Percentiles rank a stretch among this genome's conserved stretches.
Evolutionary conservation across 1,140 invertebrate species (phyloP).

Genomic region (Heterodera schachtii): DNA sequence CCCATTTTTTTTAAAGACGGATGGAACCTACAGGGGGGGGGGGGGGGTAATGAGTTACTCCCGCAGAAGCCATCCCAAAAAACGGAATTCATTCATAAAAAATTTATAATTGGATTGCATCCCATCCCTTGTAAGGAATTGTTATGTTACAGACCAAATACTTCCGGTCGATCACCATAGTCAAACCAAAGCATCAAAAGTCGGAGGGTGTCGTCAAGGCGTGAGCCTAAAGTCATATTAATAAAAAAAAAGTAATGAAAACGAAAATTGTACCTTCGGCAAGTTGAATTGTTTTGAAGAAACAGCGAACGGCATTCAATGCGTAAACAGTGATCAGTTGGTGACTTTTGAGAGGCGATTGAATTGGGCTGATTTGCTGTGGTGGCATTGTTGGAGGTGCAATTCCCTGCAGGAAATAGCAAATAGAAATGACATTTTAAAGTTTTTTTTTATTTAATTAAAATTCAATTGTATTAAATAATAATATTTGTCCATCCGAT

Average conservation of each 20-base stretch:
- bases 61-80: too few relatives aligned
- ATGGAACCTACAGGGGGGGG: too few relatives aligned
- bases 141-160: slow-evolving; percentile 72
- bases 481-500: neutral
- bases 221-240: slow-evolving; percentile 75
- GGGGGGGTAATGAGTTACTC: too few relatives aligned
- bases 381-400: slow-evolving; percentile 25
- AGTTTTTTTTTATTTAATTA: neutral
- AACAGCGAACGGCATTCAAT: slow-evolving; percentile 89
- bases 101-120: too few relatives aligned
- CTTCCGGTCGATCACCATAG: slow-evolving; percentile 86
- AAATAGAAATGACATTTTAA: neutral
- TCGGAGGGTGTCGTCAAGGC: slow-evolving; percentile 94
- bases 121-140: neutral
- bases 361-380: slow-evolving; percentile 16
- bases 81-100: too few relatives aligned
- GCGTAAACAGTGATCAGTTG: slow-evolving; percentile 72
- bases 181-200: slow-evolving; percentile 91
- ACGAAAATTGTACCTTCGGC: slow-evolving; percentile 57
- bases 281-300: slow-evolving; percentile 90
- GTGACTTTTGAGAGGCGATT: slow-evolving; percentile 31
- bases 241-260: slow-evolving; percentile 9
- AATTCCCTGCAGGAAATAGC: neutral
- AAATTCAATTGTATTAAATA: neutral
- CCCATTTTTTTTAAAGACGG: too few relatives aligned